Conservation (phyloP, 1,140 invertebrate genomes). For the Brachionus manjavacas region DNA sequence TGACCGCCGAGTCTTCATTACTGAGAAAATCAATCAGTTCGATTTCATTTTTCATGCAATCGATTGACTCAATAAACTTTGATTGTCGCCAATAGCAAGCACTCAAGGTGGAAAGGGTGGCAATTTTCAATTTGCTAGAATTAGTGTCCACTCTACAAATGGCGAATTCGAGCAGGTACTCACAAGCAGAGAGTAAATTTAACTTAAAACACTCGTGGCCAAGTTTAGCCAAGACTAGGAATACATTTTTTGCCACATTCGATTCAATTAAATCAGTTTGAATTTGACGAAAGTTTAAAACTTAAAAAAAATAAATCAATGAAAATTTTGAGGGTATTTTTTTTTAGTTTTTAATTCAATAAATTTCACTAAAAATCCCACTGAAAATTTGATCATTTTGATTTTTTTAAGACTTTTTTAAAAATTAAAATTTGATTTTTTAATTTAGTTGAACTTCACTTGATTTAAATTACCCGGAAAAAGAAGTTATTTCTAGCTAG, state of each 20-base stretch:
- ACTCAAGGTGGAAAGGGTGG: conserved; percentile 5
- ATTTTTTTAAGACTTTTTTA: no score
- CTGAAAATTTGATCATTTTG: no score
- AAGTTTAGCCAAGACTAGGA: conserved; percentile 39
- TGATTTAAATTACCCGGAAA: no score
- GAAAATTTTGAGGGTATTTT: neutral
- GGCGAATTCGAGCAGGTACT: conserved; percentile 28
- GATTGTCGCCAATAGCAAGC: conserved; percentile 31
- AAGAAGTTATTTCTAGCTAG: no score
- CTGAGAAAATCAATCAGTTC: neutral
- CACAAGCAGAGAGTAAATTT: conserved; percentile 11
- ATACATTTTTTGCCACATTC: neutral
- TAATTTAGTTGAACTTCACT: no score
- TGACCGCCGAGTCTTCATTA: neutral
- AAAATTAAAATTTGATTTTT: no score
- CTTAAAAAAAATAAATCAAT: neutral
- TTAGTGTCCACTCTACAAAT: neutral
- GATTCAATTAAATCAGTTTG: neutral
- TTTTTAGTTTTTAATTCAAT: neutral
- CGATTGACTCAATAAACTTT: conserved; percentile 30
- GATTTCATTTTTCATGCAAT: conserved; percentile 32
- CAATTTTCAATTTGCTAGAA: conserved; percentile 19
- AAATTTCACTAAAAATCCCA: no score
- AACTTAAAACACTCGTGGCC: conserved; percentile 39
- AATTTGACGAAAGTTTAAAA: conserved; percentile 26